Evolutionary conservation across 2,797 vertebrate species (phyloP), one percentile per base, ranked within the genome.

Genomic region (Podarcis siculus): DNA sequence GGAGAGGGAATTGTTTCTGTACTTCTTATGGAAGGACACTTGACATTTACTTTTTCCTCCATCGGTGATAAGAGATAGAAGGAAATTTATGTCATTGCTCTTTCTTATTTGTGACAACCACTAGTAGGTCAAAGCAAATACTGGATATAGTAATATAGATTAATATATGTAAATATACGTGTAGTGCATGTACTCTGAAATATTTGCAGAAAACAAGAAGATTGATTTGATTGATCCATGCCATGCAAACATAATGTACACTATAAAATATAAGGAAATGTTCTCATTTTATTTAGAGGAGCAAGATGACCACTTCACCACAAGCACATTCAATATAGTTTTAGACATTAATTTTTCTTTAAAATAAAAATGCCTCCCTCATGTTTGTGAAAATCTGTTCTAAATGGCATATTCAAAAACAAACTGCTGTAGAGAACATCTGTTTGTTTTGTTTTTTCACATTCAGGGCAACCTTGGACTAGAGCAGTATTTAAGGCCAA

Each of bases 81-180:
- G 35, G 10, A 79, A 91, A 19, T 89, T 87, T 88, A 67, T 91
- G 93, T 94, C 94, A 94, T 58, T 92, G 87, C 90, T 95, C 86
- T 88, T 92, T 95, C 94, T 94, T 93, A 83, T 93, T 92, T 92
- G 32, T 89, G 93, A 93, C 88, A 78, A 61, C 91, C 21, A 0
- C 79, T 92, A 76, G 87, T 82, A 94, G 93, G 85, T 64, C 76
- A 64, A 73, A 27, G 30, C 27, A 72, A 32, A 79, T 45, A 64
- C 10, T 71, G n/a, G 39, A 55, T n/a, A 83, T 61, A 27, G 30
- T 19, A 37, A 9, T 73, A 35, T 35, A 61, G 66, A 79, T 15
- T 30, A 75, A 79, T 66, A 88, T 2, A 25, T 76, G 88, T 93
- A 79, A 87, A n/a, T 72, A 64, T 0, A 4, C 58, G 86, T 93